phyloP scores from a whole-genome alignment of 2,888 invertebrate genomes.

The Brachylomia viminalis region DNA sequence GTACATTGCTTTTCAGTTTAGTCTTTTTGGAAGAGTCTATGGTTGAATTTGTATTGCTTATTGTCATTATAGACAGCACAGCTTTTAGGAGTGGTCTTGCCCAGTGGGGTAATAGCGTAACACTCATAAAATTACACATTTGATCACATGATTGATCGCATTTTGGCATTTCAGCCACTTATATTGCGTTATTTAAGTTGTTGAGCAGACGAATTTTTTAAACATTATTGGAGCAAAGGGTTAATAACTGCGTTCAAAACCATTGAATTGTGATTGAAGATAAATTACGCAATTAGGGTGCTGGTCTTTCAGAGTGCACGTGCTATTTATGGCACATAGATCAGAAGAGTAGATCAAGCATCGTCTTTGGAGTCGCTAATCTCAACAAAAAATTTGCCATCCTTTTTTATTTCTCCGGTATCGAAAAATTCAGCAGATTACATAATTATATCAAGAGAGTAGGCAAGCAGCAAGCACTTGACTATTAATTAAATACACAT shows the following conservation, averaged over 20 bases:
- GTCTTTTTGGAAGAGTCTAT: neutral
- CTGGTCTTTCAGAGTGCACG: neutral
- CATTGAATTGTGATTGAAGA: neutral
- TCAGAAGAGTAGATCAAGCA: neutral
- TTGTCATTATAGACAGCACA: neutral
- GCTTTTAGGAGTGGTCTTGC: neutral
- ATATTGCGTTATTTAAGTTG: neutral
- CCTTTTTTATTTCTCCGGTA: neutral
- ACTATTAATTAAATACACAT: neutral
- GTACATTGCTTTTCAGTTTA: constrained; percentile 18
- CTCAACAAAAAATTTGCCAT: neutral
- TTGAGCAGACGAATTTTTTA: too few relatives aligned
- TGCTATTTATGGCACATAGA: neutral
- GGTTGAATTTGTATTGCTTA: neutral
- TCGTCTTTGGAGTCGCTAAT: neutral
- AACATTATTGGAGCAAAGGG: too few relatives aligned
- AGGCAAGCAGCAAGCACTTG: neutral
- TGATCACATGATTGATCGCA: neutral
- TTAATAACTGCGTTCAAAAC: neutral
- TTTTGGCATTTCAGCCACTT: neutral
- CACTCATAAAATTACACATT: too few relatives aligned
- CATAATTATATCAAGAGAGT: neutral
- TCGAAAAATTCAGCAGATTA: neutral
- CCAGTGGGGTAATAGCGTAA: too few relatives aligned
- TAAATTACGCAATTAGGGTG: neutral